Conservation (phyloP, 1,140 invertebrate genomes). For the Camponotus vicinus region DNA sequence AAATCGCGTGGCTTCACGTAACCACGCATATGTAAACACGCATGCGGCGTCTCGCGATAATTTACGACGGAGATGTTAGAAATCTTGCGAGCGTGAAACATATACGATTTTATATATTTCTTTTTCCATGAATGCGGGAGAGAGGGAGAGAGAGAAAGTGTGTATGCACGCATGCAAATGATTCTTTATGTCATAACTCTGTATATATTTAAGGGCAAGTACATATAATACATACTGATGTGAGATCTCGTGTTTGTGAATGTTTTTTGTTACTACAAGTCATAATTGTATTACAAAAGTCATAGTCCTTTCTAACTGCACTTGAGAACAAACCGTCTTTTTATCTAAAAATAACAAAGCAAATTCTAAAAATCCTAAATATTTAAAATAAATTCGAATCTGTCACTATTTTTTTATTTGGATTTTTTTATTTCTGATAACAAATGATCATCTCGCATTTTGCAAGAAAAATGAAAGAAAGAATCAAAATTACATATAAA, state of each 20-base stretch:
- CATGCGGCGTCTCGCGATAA: not conserved
- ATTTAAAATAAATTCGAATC: not conserved
- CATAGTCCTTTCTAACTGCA: conserved; percentile 48
- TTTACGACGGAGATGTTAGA: conserved; percentile 17
- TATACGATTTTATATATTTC: conserved; percentile 62
- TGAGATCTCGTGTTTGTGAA: conserved; percentile 46
- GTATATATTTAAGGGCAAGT: conserved; percentile 60
- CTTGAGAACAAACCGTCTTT: conserved; percentile 18
- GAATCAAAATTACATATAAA: conserved; percentile 9
- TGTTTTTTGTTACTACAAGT: conserved; percentile 40
- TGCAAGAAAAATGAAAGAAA: not conserved
- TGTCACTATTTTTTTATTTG: not conserved
- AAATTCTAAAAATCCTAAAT: not conserved
- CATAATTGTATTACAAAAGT: conserved; percentile 44
- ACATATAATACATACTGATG: conserved; percentile 64
- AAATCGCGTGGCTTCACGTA: conserved; percentile 10
- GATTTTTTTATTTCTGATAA: not conserved
- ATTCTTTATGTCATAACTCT: conserved; percentile 57
- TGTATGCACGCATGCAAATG: conserved; percentile 45
- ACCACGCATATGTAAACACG: not conserved
- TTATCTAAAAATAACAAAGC: conserved; percentile 2
- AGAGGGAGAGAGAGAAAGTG: not conserved
- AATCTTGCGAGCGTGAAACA: not conserved
- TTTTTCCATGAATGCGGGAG: conserved; percentile 21
- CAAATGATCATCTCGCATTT: not conserved